phyloP scores from a whole-genome alignment of 2,888 invertebrate species.

The Chrysolina haemoptera region DNA sequence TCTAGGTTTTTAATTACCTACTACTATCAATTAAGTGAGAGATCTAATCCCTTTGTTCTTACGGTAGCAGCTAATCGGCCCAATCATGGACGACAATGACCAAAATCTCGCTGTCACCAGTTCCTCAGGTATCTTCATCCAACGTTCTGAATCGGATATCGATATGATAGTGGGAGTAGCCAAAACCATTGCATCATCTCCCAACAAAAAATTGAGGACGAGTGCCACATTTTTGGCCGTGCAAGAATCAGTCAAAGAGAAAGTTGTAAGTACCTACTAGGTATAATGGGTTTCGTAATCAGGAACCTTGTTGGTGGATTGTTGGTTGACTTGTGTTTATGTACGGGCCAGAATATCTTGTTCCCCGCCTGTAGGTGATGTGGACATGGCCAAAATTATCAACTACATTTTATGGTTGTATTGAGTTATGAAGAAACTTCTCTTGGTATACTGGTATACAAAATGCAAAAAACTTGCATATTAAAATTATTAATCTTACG shows the following conservation, averaged over 20 bases:
- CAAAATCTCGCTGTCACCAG: neutral
- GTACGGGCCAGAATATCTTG: no score
- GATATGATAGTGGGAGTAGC: conserved; percentile 60
- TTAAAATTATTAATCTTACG: no score
- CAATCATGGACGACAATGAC: neutral
- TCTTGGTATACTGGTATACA: no score
- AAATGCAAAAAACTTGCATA: no score
- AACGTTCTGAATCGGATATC: conserved; percentile 45
- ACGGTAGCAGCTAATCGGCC: neutral
- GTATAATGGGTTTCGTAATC: no score
- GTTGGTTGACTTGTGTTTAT: no score
- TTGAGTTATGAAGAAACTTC: no score
- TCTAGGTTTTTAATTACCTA: neutral
- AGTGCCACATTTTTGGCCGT: conserved; percentile 56
- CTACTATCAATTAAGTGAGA: neutral
- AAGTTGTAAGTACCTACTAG: conserved; percentile 57
- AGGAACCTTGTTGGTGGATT: no score
- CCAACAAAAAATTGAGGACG: conserved; percentile 45
- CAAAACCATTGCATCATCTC: conserved; percentile 55
- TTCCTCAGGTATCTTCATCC: neutral
- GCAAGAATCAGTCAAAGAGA: conserved; percentile 59
- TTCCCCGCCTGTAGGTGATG: no score
- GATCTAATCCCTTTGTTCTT: neutral
- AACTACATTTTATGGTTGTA: no score
- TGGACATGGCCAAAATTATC: no score